Base-by-base conservation (phyloP, 1,140 invertebrate species). In the Anthonomus grandis region DNA sequence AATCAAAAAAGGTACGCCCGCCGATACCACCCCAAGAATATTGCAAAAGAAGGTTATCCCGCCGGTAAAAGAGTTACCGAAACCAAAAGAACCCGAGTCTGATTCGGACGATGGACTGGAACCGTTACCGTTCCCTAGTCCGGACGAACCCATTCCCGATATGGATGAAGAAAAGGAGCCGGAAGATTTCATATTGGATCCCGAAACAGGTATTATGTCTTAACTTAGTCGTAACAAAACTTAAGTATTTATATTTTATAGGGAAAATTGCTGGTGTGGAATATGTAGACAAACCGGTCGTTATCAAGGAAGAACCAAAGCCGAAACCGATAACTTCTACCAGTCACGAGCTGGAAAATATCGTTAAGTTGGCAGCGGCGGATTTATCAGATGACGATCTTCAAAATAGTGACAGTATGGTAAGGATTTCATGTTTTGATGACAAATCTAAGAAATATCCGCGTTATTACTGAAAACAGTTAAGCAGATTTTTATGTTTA, bases 111-210 rank as follows among this genome's bases (percentile, higher is more conserved):
- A 68, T 46, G 71, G 71, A 17, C 42, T 73, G 15, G 65, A 67
- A 46, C 70, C 71, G 42, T 56, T 73, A 36, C 66, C 66, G 41
- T 81, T 81, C 70, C 79, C 82, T 1, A 68, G 70, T 2, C 31
- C 24, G 3, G 80, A 82, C 10, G 70, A 81, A n/a, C 80, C 80
- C 25, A 72, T 80, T 3, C 74, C 84, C 21, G 79, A 81, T 59
- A 80, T 85, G 1, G 79, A 83, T 1, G 85, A 83, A 69, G 85
- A 83, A 2, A 85, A 82, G 69, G 85, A 85, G 22, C 18, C 27
- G 6, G 74, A 82, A 22, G 81, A 83, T 31, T 81, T 87, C 31
- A 83, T 83, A 6, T 72, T 89, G 34, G 86, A 84, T 66, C 86
- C 86, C 6, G 62, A 78, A 1, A 85, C 85, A 1, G 86, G 86